Evolutionary conservation across 2,797 vertebrate species (phyloP).

Genomic region (Artibeus lituratus): DNA sequence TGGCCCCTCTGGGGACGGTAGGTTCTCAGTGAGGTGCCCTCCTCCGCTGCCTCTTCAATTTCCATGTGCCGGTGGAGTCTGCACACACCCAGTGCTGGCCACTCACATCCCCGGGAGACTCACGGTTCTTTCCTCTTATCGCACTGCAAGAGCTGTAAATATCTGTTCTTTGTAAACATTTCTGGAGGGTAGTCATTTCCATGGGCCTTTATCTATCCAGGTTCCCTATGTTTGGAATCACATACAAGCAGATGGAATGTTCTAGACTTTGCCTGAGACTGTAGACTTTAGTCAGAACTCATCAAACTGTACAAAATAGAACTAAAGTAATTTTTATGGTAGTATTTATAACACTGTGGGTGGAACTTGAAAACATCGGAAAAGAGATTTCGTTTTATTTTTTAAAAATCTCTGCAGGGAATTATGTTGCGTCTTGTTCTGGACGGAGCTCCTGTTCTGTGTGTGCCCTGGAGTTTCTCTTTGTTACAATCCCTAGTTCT

Average conservation of each 20-base stretch:
- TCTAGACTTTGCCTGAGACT: not conserved
- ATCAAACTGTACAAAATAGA: not conserved
- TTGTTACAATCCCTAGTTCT: not conserved
- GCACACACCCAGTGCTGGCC: not conserved
- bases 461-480: not conserved
- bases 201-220: rapidly evolving
- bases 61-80: rapidly evolving
- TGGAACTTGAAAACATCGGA: not conserved
- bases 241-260: too few species aligned
- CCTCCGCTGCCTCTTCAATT: rapidly evolving
- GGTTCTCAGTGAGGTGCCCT: rapidly evolving
- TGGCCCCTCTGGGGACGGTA: too few species aligned
- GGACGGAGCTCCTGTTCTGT: not conserved
- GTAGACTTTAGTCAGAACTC: not conserved
- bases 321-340: not conserved
- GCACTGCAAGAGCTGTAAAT: not conserved
- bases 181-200: not conserved
- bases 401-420: not conserved
- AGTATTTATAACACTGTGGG: not conserved
- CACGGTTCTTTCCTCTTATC: rapidly evolving
- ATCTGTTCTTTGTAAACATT: not conserved
- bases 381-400: not conserved
- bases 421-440: rapidly evolving
- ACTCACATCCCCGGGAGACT: too few species aligned
- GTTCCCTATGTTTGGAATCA: not conserved